Percentiles rank a stretch among this genome's conserved stretches.
Evolutionary conservation across 2,888 invertebrate genomes (phyloP).

Genomic region (Gerris lacustris): DNA sequence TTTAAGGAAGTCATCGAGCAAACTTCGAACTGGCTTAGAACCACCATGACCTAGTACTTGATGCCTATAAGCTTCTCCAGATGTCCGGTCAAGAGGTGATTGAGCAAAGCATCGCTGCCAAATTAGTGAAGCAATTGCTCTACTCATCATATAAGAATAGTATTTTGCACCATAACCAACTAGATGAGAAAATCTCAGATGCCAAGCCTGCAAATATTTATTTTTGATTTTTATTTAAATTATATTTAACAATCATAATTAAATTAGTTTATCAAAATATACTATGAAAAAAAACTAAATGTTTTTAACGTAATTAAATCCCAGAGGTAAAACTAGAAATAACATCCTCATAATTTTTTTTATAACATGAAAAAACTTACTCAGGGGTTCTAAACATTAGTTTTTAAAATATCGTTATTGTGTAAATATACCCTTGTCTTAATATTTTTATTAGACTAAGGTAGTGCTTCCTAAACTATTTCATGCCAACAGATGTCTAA

Average conservation of each 20-base stretch:
- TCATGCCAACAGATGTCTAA: too few relatives aligned
- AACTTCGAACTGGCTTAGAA: conserved; percentile 61
- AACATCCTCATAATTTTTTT: neutral
- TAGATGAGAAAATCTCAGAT: conserved; percentile 87
- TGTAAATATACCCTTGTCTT: too few relatives aligned
- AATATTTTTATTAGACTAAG: too few relatives aligned
- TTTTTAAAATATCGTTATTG: too few relatives aligned
- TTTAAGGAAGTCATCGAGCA: conserved; percentile 67
- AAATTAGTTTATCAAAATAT: too few relatives aligned
- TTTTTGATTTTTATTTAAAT: conserved; percentile 16
- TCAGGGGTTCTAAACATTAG: too few relatives aligned
- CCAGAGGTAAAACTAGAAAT: neutral
- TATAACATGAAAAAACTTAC: too few relatives aligned
- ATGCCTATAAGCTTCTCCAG: conserved; percentile 64
- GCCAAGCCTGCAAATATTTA: conserved; percentile 63
- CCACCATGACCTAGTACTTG: conserved; percentile 79
- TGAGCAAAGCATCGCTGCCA: conserved; percentile 77
- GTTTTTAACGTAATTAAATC: neutral
- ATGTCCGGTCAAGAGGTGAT: conserved; percentile 61
- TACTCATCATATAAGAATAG: conserved; percentile 91
- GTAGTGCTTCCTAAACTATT: too few relatives aligned
- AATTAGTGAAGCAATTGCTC: conserved; percentile 82
- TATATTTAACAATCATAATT: too few relatives aligned
- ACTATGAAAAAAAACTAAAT: neutral
- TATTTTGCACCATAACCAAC: conserved; percentile 98